Percentiles rank a stretch among this genome's conserved stretches.
Evolutionary conservation across 2,113 vertebrate species (phyloP).

Genomic region (Sander lucioperca): DNA sequence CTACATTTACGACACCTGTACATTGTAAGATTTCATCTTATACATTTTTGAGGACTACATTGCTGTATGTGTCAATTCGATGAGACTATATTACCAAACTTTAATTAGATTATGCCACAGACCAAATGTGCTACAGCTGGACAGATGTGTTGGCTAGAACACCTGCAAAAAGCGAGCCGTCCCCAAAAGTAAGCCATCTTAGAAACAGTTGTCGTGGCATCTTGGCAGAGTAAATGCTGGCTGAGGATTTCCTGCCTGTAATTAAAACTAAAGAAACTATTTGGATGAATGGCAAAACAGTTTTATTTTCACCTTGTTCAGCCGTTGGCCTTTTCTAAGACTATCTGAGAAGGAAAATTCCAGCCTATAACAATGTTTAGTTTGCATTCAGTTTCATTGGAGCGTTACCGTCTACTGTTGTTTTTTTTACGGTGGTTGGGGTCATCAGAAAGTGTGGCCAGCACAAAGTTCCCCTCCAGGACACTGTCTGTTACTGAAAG

Average conservation of each 20-base stretch:
- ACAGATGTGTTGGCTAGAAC: neutral
- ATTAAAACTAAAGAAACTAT: neutral
- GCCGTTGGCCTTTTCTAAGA: neutral
- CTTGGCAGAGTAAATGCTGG: neutral
- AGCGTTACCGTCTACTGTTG: slow-evolving; percentile 69
- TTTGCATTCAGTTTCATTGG: neutral
- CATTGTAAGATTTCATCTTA: neutral
- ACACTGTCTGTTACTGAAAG: slow-evolving; percentile 88
- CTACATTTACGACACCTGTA: neutral
- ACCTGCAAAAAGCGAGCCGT: neutral
- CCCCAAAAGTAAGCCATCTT: neutral
- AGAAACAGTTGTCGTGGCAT: neutral
- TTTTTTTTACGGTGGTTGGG: slow-evolving; percentile 60
- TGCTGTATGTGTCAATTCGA: neutral
- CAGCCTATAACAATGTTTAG: neutral
- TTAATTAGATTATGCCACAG: neutral
- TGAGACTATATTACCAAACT: neutral
- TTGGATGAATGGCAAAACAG: neutral
- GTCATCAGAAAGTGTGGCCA: slow-evolving; percentile 90
- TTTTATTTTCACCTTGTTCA: neutral
- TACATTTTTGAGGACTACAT: neutral
- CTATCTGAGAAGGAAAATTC: neutral
- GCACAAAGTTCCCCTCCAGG: slow-evolving; percentile 91
- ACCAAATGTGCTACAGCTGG: neutral
- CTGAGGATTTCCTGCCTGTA: slow-evolving; percentile 1